Conservation (phyloP, 1,140 invertebrate species). For the Drosophila navojoa region DNA sequence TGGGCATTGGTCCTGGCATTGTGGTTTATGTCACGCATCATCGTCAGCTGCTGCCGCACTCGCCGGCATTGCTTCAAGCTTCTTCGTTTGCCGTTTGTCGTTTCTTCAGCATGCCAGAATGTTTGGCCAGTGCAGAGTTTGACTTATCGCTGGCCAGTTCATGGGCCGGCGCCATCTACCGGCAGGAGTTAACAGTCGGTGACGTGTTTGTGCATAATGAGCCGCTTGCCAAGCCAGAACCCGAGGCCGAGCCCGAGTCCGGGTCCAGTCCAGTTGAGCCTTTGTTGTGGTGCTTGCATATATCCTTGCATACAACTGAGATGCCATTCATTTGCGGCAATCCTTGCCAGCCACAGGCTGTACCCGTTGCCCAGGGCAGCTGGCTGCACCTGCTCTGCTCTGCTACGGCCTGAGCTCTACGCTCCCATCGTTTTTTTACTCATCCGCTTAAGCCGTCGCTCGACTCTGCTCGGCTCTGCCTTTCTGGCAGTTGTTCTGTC, state of each 20-base stretch:
- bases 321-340: conserved; percentile 61
- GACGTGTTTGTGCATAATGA: conserved; percentile 71
- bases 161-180: conserved; percentile 23
- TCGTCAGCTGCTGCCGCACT: conserved; percentile 20
- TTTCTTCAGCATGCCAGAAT: conserved; percentile 2
- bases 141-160: conserved; percentile 40
- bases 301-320: conserved; percentile 42
- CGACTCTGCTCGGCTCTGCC: neutral
- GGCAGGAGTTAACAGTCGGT: neutral
- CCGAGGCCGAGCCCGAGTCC: no score
- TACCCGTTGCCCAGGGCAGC: neutral
- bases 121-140: conserved; percentile 1
- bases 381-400: neutral
- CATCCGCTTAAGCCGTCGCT: conserved; percentile 40
- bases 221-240: neutral
- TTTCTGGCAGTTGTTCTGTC: conserved; percentile 24
- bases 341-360: conserved; percentile 32
- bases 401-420: neutral
- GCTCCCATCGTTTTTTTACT: conserved; percentile 38
- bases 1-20: conserved; percentile 46
- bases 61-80: neutral
- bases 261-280: neutral
- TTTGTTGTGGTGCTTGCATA: conserved; percentile 58
- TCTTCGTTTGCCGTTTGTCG: neutral
- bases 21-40: conserved; percentile 58